phyloP scores from a whole-genome alignment of 1,140 invertebrate genomes.

The Euura saliciscinereae region DNA sequence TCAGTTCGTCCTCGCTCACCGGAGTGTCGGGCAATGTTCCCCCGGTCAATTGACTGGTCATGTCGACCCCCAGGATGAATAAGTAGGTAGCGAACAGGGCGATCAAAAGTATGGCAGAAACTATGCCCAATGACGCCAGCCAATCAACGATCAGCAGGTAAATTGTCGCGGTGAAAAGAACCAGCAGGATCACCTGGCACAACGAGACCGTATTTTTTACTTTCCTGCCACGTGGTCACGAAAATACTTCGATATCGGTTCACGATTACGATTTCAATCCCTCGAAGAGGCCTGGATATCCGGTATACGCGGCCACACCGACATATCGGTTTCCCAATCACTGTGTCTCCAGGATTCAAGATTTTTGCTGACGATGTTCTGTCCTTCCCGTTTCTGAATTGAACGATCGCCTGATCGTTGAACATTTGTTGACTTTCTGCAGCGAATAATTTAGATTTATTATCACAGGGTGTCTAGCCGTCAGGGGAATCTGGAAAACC shows the following conservation, averaged over 20 bases:
- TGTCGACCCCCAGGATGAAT: constrained; percentile 39
- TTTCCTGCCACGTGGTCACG: too few species aligned
- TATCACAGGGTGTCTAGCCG: too few species aligned
- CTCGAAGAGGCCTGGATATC: neutral
- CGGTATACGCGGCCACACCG: neutral
- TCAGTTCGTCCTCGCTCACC: constrained; percentile 30
- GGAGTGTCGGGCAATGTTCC: constrained; percentile 28
- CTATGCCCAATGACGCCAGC: neutral
- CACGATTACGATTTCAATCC: neutral
- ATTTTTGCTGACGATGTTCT: neutral
- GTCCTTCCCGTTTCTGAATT: neutral
- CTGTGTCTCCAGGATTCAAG: neutral
- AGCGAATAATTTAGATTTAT: too few species aligned
- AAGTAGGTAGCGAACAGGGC: constrained; percentile 36
- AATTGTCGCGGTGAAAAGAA: neutral
- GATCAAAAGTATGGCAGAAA: constrained; percentile 37
- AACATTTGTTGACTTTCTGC: neutral
- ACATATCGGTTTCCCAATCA: neutral
- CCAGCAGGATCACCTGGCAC: neutral
- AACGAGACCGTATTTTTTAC: too few species aligned
- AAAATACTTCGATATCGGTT: too few species aligned
- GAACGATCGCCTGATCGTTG: neutral
- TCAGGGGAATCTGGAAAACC: too few species aligned
- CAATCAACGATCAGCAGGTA: neutral
- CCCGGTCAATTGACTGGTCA: constrained; percentile 39